Evolutionary conservation across 2,113 vertebrate genomes (phyloP), one percentile per base, ranked within the genome.

Genomic region (Recurvirostra avosetta): DNA sequence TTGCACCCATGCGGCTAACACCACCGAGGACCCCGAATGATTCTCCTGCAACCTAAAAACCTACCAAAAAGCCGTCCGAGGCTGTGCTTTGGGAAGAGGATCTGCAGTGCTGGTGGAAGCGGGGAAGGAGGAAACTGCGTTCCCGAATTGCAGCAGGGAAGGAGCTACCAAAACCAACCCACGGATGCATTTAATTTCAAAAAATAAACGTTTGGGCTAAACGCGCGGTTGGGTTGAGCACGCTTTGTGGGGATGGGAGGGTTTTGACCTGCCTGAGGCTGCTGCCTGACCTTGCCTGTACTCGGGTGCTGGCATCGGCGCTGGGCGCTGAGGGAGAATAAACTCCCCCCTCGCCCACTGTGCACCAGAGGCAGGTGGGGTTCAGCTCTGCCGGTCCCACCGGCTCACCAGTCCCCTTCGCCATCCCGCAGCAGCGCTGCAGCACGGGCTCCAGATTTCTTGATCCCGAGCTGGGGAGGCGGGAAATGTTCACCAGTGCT

Each of bases 361-460:
- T 4, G 18, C 55, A 27, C 29, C 2, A 3, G 47, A 23, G 63
- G 30, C 52, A 1, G 2, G 47, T 13, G 47, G 47, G 47, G 21
- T 49, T 80, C 47, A 26, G 16, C 68, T 55, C 49, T 36, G 63
- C 47, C 2, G 3, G 29, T 63, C 50, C 66, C 30, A 43, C 38
- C 1, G 1, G 22, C 41, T 72, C 58, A 52, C 19, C 27, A 4
- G 2, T 12, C 7, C 20, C 63, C 53, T 70, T 32, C 2, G 34
- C 15, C 4, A 2, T 38, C 43, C 49, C 0, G 2, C 0, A 0
- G 18, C 29, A 22, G 61, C 56, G 41, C 1, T 45, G 50, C 62
- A 27, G 41, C 0, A 0, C 89, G 52, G 70, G 22, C 65, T 87
- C 49, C 83, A 36, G 66, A 62, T 36, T 49, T 56, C 62, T 36